Conservation (phyloP, 2,113 vertebrate species). For the Acrocephalus arundinaceus region DNA sequence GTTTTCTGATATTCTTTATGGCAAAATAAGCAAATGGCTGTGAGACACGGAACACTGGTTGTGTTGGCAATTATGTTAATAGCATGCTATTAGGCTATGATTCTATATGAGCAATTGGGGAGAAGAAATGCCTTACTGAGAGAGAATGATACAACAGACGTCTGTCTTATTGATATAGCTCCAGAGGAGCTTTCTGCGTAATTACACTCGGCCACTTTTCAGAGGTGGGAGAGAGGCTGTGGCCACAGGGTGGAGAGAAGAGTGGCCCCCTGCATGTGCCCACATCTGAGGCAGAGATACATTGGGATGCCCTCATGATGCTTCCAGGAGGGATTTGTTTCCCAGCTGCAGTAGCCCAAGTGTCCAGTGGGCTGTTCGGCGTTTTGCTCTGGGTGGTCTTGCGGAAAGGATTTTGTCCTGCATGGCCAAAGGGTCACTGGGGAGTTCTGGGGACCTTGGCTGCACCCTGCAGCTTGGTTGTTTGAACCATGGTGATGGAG, state of each 20-base stretch:
- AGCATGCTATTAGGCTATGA: constrained; percentile 99
- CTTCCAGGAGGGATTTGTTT: not conserved
- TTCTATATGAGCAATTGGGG: constrained; percentile 98
- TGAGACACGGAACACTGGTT: constrained; percentile 97
- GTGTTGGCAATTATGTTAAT: constrained; percentile 99
- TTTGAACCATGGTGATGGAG: not conserved
- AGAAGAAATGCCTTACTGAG: constrained; percentile 91
- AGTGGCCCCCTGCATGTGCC: not conserved
- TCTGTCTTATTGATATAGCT: constrained; percentile 92
- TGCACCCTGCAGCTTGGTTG: not conserved
- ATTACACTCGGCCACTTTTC: constrained; percentile 82
- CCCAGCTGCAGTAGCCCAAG: fast-evolving
- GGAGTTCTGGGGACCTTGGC: not conserved
- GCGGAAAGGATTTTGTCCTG: not conserved
- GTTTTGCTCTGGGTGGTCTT: not conserved
- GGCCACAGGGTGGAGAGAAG: not conserved
- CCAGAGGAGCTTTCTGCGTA: constrained; percentile 90
- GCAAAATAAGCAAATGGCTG: constrained; percentile 90
- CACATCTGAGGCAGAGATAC: not conserved
- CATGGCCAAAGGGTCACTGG: fast-evolving
- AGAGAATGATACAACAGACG: constrained; percentile 90
- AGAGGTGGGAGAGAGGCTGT: not conserved
- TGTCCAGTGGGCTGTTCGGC: not conserved
- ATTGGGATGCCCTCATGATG: not conserved
- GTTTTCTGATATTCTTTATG: constrained; percentile 81